A percentile compares a stretch with the other conserved stretches of the same genome.
Conservation (phyloP, 2,797 vertebrate species). For the Scolopax bukidnonensis region DNA sequence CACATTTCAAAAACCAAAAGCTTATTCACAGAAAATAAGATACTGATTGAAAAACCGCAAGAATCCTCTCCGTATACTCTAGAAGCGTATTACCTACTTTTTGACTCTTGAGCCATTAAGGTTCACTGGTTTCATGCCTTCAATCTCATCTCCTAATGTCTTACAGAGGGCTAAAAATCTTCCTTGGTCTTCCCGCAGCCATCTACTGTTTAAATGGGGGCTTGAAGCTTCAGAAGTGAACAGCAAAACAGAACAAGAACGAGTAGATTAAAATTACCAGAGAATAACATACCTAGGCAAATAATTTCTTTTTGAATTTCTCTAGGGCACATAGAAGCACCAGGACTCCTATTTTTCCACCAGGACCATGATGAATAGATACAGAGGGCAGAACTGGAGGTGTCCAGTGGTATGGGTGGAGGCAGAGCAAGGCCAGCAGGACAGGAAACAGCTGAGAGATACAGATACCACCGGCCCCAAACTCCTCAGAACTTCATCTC, state of each 20-base stretch:
- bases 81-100: neutral
- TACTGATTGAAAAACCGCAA: neutral
- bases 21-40: neutral
- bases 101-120: neutral
- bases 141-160: neutral
- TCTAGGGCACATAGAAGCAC: neutral
- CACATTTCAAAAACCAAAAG: neutral
- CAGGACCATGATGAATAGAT: neutral
- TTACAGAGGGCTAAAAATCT: neutral
- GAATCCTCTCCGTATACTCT: neutral
- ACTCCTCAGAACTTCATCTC: neutral
- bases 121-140: neutral
- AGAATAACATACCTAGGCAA: neutral
- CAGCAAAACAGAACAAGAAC: neutral
- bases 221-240: neutral
- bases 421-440: neutral
- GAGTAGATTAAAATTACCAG: neutral
- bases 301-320: neutral
- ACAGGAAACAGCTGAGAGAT: neutral
- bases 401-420: neutral
- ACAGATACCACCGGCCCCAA: accelerated
- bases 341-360: neutral
- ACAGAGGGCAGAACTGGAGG: neutral
- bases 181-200: neutral
- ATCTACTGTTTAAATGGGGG: neutral